Base-by-base conservation (phyloP, 2,113 vertebrate species). In the Azemiops feae region DNA sequence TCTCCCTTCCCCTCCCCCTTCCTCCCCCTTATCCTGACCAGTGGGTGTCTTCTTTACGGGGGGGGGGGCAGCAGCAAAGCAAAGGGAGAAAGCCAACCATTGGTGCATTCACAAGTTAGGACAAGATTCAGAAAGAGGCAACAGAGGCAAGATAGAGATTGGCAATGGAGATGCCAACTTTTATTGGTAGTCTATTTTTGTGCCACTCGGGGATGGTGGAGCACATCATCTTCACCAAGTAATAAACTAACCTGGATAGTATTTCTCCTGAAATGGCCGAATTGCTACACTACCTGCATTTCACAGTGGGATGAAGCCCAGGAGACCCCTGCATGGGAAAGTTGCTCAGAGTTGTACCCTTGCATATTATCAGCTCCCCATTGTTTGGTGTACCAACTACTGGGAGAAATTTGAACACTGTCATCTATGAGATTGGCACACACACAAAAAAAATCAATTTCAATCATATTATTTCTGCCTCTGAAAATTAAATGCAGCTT, bases 401-500 rank as follows among this genome's bases (percentile, higher is more conserved):
- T 69, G 27, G 18, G 91, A 43, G 87, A 43, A 10, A 18, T 52
- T 64, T 50, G 10, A 8, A 25, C 18, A 43, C 47, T 22, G 30
- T 52, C 54, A 45, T 89, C 89, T 23, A 7, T 4, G 58, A 88
- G 39, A n/a, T 60, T 86, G 39, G 60, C 86, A 88, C 47, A 50
- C 43, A 23, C 12, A 7, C 1, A 2, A 20, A 18, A 52, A 52
- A 93, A 39, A 86, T 88, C 86, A 81, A 34, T 88, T 88, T 57
- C 58, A 45, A 58, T 55, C 60, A 27, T 55, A 74, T 89, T 50
- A 43, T 57, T 91, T 85, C 90, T 30, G 30, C 87, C 50, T 52
- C 90, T 58, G 90, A 12, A 91, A 93, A 89, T 89, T 30, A 91
- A 91, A 91, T 52, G 53, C 53, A 52, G 93, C 64, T 30, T 91